Evolutionary conservation across 1,140 invertebrate genomes (phyloP).

Genomic region (Diabrotica undecimpunctata): DNA sequence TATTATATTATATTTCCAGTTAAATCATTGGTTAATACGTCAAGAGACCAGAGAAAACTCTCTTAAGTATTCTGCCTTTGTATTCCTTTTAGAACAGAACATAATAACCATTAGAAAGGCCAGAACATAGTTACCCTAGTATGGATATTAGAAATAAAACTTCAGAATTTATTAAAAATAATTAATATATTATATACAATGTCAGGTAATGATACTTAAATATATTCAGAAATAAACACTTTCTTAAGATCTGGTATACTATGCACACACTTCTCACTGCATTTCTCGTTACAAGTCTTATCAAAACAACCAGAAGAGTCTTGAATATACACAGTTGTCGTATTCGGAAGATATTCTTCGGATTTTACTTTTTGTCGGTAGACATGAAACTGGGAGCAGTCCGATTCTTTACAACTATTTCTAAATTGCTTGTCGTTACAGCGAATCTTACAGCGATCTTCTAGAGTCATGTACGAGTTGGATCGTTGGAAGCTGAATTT

Average conservation of each 20-base stretch:
- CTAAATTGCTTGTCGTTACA: slow-evolving; percentile 27
- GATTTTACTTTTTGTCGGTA: slow-evolving; percentile 33
- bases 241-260: slow-evolving; percentile 56
- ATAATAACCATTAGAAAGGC: too few relatives aligned
- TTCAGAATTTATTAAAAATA: too few relatives aligned
- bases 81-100: too few relatives aligned
- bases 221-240: slow-evolving; percentile 54
- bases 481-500: slow-evolving; percentile 34
- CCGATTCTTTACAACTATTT: slow-evolving; percentile 29
- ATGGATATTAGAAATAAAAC: too few relatives aligned
- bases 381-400: slow-evolving; percentile 25
- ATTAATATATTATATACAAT: too few relatives aligned
- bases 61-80: too few relatives aligned
- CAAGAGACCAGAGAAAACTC: too few relatives aligned
- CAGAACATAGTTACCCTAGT: too few relatives aligned
- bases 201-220: slow-evolving; percentile 36
- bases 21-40: too few relatives aligned
- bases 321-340: slow-evolving; percentile 28
- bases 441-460: slow-evolving; percentile 27
- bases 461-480: slow-evolving; percentile 39
- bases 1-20: too few relatives aligned
- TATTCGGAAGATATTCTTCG: slow-evolving; percentile 35
- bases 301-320: slow-evolving; percentile 26
- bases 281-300: slow-evolving; percentile 32
- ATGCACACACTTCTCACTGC: slow-evolving; percentile 46